Percentiles rank a stretch among this genome's conserved stretches.
Evolutionary conservation across 2,113 vertebrate species (phyloP).

Genomic region (Nerophis lumbriciformis): DNA sequence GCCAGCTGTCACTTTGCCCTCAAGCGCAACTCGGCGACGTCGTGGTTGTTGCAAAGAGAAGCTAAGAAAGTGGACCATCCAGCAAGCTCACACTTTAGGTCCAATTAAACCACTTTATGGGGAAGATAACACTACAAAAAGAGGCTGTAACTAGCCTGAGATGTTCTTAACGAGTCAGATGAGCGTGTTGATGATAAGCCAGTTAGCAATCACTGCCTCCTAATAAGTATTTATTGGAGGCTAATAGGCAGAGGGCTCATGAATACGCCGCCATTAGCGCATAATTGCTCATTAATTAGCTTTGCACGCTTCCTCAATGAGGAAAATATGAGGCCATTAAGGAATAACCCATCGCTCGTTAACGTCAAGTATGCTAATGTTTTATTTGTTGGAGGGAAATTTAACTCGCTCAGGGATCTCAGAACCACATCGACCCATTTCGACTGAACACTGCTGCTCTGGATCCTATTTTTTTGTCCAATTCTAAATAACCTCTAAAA

Average conservation of each 20-base stretch:
- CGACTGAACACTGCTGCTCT: background rate
- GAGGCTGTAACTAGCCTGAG: constrained; percentile 10
- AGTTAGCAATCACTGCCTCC: constrained; percentile 41
- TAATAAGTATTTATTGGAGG: constrained; percentile 62
- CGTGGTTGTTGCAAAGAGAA: too few relatives aligned
- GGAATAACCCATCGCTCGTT: constrained; percentile 50
- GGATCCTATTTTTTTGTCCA: background rate
- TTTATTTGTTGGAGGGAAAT: constrained; percentile 43
- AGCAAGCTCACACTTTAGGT: too few relatives aligned
- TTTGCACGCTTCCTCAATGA: constrained; percentile 53
- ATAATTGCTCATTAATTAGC: constrained; percentile 69
- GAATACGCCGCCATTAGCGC: constrained; percentile 59
- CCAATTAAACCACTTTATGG: too few relatives aligned
- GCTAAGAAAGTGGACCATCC: too few relatives aligned
- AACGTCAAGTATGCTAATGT: constrained; percentile 58
- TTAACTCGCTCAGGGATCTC: background rate
- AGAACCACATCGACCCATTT: background rate
- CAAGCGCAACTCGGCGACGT: too few relatives aligned
- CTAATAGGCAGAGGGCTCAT: constrained; percentile 55
- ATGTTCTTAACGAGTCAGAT: constrained; percentile 7
- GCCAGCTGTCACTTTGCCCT: too few relatives aligned
- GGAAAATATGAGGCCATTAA: constrained; percentile 58
- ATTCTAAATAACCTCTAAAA: background rate
- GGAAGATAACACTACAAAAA: constrained; percentile 4
- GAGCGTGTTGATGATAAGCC: constrained; percentile 47